Evolutionary conservation across 2,888 invertebrate genomes (phyloP), one percentile per base, ranked within the genome.

Genomic region (Cosmopolites sordidus): DNA sequence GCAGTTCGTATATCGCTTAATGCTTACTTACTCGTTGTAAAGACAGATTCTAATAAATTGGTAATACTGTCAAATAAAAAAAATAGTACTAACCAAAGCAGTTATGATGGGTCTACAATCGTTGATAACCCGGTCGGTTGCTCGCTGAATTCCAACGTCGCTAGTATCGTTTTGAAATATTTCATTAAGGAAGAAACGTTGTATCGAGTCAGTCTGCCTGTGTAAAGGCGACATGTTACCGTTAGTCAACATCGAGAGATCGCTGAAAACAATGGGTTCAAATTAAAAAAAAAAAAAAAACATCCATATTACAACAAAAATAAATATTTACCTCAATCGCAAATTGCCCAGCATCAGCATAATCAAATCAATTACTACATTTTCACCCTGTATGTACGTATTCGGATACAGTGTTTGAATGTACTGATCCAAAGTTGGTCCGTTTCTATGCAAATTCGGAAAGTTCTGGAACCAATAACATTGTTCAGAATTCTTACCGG

Each of bases 91-190:
- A 66, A 79, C 79, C 61, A 76, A 68, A 52, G 71, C 68, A 45
- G 71, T 67, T 14, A 79, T 66, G 54, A 74, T 69, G 1, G 74
- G 73, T 54, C 73, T 71, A 66, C 78, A 68, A 59, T 77, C 76
- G 1, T 56, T 61, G 27, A 78, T 61, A 8, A 80, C 61, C 55
- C 72, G 67, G 12, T 76, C 74, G 2, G 76, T 74, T 22, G 73
- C 77, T 33, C 68, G 64, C 14, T 73, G 66, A 16, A 79, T 69
- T 45, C 75, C 75, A 14, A 70, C 71, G 3, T 71, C 66, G 1
- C 70, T 73, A 1, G 73, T 69, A 6, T 66, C 66, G 38, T 73
- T 76, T 16, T 76, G 66, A 46, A 79, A 67, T 1, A 80, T 67
- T 3, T 75, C 66, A 5, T 71, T 69, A 12, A 69, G 60, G 33